Evolutionary conservation across 2,888 invertebrate genomes (phyloP), one percentile per base, ranked within the genome.

Genomic region (Galerucella calmariensis): DNA sequence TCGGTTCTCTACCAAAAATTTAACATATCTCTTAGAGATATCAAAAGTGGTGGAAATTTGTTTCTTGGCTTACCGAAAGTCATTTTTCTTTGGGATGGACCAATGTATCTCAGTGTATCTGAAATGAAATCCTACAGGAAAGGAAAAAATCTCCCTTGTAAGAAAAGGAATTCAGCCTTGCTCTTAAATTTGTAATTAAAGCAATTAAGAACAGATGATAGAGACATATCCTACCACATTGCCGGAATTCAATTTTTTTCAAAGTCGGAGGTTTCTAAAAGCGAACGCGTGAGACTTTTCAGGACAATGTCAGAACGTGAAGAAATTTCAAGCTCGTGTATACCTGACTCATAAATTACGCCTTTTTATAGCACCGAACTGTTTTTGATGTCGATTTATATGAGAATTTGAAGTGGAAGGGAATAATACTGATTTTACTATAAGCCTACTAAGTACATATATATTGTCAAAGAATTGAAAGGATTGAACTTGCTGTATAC

Each of bases 311-410:
- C 78, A 69, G 74, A 80, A 82, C 82, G 81, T 79, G 79, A 75
- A 82, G 82, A 78, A 78, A 83, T 83, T 79, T 78, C 75, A 82
- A 81, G 80, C 81, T 79, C 83, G 83, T 82, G 82, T 79, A 79
- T 76, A 77, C 75, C 77, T 81, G 81, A 77, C 75, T 78, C 79
- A 83, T 83, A 84, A 85, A 84, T 83, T 83, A 83, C 82, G 79
- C 81, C 79, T 83, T 83, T 83, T 85, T 79, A 75, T 78, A 51
- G 65, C 59, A 63, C 65, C 61, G 68, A 74, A 76, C 69, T 75
- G 66, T 66, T 71, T 20, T 75, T 73, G 71, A 74, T 67, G 67
- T 70, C 77, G 76, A 77, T 77, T 77, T 76, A 76, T 77, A 73
- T 67, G 58, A 77, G 75, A 75, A 77, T 77, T 73, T 71, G 70